Evolutionary conservation across 2,797 vertebrate genomes (phyloP).

Genomic region (Aldrovandia affinis): DNA sequence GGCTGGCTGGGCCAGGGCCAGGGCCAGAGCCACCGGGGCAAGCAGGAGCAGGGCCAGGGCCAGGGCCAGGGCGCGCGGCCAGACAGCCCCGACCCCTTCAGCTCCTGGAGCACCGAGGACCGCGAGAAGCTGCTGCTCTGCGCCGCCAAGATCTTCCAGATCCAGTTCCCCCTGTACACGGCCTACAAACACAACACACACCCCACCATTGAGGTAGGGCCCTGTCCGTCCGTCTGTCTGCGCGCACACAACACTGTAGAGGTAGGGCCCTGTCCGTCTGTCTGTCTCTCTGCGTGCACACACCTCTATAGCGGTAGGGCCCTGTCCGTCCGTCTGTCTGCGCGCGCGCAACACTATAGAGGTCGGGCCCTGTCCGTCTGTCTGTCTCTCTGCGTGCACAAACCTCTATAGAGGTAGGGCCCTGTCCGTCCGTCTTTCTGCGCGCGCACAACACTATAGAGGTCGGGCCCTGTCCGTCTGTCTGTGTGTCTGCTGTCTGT

Average conservation of each 20-base stretch:
- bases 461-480: too few species aligned
- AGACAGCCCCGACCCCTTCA: constrained; percentile 80
- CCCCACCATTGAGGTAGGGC: constrained; percentile 92
- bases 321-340: too few species aligned
- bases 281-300: neutral
- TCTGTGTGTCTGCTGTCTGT: neutral
- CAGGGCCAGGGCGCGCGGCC: constrained; percentile 68
- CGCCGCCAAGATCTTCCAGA: constrained; percentile 98
- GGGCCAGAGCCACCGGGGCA: constrained; percentile 63
- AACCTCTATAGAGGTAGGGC: constrained; percentile 92
- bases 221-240: neutral
- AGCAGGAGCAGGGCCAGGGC: constrained; percentile 75
- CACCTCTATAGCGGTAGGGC: too few species aligned
- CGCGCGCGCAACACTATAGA: neutral
- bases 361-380: neutral
- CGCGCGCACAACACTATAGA: neutral
- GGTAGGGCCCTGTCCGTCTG: neutral
- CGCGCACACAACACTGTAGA: neutral
- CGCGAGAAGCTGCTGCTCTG: constrained; percentile 95
- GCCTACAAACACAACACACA: constrained; percentile 99
- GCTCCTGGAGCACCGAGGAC: constrained; percentile 93
- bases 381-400: constrained; percentile 63
- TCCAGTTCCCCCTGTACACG: constrained; percentile 97
- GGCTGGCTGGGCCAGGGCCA: constrained; percentile 63
- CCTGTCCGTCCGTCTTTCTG: neutral